phyloP scores from a whole-genome alignment of 2,888 invertebrate genomes.

The Eurois occulta region DNA sequence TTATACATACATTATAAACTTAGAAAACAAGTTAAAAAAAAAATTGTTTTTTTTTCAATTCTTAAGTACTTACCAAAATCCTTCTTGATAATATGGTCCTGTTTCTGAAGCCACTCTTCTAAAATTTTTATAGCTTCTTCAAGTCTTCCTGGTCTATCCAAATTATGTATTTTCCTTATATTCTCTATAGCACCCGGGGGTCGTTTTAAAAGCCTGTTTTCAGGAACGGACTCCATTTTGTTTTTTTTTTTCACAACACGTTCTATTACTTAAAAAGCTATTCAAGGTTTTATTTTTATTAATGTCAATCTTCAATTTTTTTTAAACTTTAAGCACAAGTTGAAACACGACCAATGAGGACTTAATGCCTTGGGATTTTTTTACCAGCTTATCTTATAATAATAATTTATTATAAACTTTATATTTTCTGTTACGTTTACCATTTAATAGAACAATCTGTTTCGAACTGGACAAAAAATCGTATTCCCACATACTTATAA shows the following conservation, averaged over 20 bases:
- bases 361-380: background rate
- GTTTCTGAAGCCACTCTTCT: conserved; percentile 74
- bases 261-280: background rate
- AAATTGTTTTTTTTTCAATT: too few relatives aligned
- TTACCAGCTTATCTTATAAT: background rate
- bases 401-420: background rate
- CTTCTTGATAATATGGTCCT: conserved; percentile 69
- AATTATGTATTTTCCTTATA: conserved; percentile 68
- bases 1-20: background rate
- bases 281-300: background rate
- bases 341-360: background rate
- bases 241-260: background rate
- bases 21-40: too few relatives aligned
- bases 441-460: background rate
- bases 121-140: conserved; percentile 71
- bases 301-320: background rate
- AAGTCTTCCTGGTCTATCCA: conserved; percentile 70
- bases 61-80: conserved; percentile 63
- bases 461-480: background rate
- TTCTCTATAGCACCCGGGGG: conserved; percentile 64
- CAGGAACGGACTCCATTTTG: conserved; percentile 38
- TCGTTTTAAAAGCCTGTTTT: conserved; percentile 63
- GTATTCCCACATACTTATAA: background rate
- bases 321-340: background rate
- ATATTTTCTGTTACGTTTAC: background rate